Conservation (phyloP, 2,797 vertebrate genomes). For the Acipenser ruthenus region DNA sequence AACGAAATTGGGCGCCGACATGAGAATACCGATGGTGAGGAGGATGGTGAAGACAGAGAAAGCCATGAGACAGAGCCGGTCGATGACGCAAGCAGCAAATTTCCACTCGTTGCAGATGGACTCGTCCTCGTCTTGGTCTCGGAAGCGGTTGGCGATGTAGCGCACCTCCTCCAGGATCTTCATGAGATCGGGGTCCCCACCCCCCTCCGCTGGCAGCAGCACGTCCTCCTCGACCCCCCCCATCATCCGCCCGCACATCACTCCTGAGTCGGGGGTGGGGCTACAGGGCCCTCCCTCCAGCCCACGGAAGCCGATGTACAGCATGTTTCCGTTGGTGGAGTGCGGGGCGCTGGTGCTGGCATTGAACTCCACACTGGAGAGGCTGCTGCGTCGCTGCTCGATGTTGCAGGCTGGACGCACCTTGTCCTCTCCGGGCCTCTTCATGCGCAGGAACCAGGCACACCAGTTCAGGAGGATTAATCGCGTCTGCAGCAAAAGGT, state of each 20-base stretch:
- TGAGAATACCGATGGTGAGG: conserved; percentile 68
- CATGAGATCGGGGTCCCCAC: conserved; percentile 51
- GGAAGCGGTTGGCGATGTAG: conserved; percentile 48
- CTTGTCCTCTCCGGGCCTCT: conserved; percentile 75
- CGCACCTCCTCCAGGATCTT: conserved; percentile 67
- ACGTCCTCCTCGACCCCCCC: conserved; percentile 59
- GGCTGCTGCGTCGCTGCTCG: conserved; percentile 65
- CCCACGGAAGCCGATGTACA: conserved; percentile 73
- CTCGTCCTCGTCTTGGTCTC: conserved; percentile 63
- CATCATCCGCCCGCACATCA: conserved; percentile 62
- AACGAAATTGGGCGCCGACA: conserved; percentile 69
- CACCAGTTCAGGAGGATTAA: conserved; percentile 90
- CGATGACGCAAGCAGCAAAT: conserved; percentile 66
- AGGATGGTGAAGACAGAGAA: conserved; percentile 69
- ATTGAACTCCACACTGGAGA: conserved; percentile 74
- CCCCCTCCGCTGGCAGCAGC: conserved; percentile 46
- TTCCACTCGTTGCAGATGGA: conserved; percentile 65
- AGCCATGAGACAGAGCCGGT: conserved; percentile 67
- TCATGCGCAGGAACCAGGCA: conserved; percentile 93
- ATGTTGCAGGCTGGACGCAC: conserved; percentile 73
- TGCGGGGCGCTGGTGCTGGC: conserved; percentile 49
- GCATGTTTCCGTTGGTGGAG: conserved; percentile 67
- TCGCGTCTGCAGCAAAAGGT: conserved; percentile 59
- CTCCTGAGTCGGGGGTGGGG: conserved; percentile 60
- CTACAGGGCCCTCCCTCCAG: conserved; percentile 49